These are phyloP conservation scores for Momotus momota DNA, from an alignment of 2,797 vertebrate species.

Conservation along the genomic window DNA sequence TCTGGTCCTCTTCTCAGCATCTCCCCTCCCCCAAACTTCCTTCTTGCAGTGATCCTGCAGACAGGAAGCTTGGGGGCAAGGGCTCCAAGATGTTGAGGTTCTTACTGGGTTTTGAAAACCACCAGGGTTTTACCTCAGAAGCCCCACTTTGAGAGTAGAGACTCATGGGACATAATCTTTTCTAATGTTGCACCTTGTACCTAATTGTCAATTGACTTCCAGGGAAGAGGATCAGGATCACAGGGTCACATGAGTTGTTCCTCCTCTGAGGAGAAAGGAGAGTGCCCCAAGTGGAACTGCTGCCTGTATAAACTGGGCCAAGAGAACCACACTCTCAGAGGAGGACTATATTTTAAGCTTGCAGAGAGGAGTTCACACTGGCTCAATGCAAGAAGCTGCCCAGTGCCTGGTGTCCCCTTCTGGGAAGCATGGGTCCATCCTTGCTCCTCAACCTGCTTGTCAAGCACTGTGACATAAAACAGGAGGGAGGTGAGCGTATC, in stretches of 20 bases:
- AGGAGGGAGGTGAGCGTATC: background rate
- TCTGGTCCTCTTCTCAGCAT: background rate
- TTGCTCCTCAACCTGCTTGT: background rate
- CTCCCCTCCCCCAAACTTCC: background rate
- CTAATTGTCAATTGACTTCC: background rate
- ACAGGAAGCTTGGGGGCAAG: background rate
- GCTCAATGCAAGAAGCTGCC: rapidly evolving
- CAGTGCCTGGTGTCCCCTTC: background rate
- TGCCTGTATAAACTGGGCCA: background rate
- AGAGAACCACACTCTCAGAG: background rate
- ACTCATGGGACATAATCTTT: background rate
- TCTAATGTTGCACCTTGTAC: background rate
- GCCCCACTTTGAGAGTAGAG: background rate
- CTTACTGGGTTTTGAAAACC: background rate
- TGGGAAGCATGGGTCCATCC: background rate
- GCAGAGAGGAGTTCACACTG: rapidly evolving
- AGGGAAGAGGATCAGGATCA: background rate
- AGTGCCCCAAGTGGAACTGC: rapidly evolving
- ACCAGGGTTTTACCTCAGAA: background rate
- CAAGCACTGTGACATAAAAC: background rate
- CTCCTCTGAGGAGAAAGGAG: background rate
- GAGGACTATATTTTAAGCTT: background rate
- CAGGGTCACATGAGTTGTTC: rapidly evolving
- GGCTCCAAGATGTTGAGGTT: background rate
- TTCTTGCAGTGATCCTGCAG: background rate